Base-by-base conservation (phyloP, 2,888 invertebrate species). In the Leptopilina syphax region DNA sequence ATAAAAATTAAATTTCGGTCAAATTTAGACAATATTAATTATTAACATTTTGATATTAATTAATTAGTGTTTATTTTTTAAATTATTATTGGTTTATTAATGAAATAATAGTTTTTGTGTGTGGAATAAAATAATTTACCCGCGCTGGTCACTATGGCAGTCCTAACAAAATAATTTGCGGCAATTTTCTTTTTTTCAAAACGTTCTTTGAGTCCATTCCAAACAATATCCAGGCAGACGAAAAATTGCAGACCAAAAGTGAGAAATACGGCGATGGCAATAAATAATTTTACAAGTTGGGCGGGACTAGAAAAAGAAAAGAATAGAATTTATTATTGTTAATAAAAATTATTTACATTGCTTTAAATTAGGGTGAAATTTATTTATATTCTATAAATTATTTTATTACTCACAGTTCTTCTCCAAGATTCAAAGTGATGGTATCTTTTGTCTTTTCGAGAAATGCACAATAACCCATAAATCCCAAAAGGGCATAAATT, bases 231-330 rank as follows among this genome's bases (percentile, higher is more conserved):
- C 79, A 98, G 94, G 91, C 98, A 98, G 18, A 99, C 99, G 93
- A 96, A 99, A 93, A 99, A 98, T 93, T 99, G 99, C 24, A 99
- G 95, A 7, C 98, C 98, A 91, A 98, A 99, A 0, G 98, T 98
- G 92, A 98, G 96, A 92, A 96, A 98, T 0, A 99, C 97, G 9
- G 98, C 97, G 67, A 98, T 90, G 3, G 96, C 97, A 89, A 99
- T 98, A 81, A 97, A 93, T 80, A 98, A 93, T 92, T 97, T 96
- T 12, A 98, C 98, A 65, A 95, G 93, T 93, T 98, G 96, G 24
- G 98, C 97, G 41, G 96, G 93, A 87, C 97, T 97, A 92, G 76
- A 94, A 94, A 84, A 83, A 85, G 88, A 86, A 68, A 27, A 57
- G 1, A 44, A 44, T 44, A 1, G 44, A 7, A 44, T 44, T 44